Conservation (phyloP, 2,888 invertebrate genomes). For the Aethes cnicana region DNA sequence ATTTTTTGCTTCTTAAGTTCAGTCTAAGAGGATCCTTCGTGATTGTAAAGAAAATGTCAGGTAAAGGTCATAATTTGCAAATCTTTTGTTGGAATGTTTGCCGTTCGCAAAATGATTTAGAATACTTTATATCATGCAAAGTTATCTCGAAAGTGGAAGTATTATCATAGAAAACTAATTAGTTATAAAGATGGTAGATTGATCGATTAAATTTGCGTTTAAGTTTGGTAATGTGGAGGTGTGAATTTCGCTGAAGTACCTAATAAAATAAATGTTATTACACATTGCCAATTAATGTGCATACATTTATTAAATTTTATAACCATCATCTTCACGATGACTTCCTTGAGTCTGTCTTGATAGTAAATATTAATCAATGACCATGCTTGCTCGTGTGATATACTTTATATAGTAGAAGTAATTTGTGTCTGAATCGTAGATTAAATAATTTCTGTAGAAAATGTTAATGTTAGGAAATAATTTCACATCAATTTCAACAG, state of each 20-base stretch:
- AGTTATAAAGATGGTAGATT: too few species aligned
- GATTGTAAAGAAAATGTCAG: conserved; percentile 63
- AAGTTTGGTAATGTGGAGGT: conserved; percentile 24
- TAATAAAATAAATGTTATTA: conserved; percentile 30
- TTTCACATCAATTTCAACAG: too few species aligned
- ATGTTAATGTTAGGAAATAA: too few species aligned
- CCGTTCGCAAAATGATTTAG: too few species aligned
- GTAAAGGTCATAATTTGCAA: conserved; percentile 58
- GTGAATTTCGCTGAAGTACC: conserved; percentile 7
- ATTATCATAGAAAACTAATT: too few species aligned
- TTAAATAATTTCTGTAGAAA: too few species aligned
- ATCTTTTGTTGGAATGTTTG: conserved; percentile 37
- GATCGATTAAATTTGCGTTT: conserved; percentile 41
- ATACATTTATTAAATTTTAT: conserved; percentile 25
- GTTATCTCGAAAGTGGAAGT: too few species aligned
- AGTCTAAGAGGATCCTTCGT: conserved; percentile 60
- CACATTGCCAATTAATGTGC: conserved; percentile 11
- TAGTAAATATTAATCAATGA: neutral
- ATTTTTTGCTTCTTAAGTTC: conserved; percentile 57
- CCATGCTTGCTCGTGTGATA: too few species aligned
- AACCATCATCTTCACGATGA: conserved; percentile 7
- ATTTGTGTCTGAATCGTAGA: too few species aligned
- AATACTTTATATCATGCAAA: too few species aligned
- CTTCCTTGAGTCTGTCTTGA: conserved; percentile 11
- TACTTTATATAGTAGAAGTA: too few species aligned